These are phyloP conservation scores for Bombycilla garrulus DNA, from an alignment of 2,113 vertebrate species.

Conservation along the genomic window DNA sequence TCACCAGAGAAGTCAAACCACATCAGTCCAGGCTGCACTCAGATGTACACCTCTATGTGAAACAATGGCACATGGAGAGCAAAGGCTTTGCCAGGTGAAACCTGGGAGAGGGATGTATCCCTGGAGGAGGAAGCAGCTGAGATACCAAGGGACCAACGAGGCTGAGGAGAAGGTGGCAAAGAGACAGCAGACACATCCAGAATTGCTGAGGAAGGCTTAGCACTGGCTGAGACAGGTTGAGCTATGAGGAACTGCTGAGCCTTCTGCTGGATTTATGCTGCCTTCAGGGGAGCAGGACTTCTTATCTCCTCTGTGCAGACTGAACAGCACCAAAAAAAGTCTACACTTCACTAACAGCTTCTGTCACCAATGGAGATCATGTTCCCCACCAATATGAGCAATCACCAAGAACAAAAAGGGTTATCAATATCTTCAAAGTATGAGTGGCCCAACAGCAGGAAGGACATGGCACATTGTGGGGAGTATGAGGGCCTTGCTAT, in stretches of 20 bases:
- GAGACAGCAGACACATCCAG: background rate
- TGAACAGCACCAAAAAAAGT: background rate
- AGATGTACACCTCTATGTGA: background rate
- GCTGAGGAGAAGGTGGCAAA: background rate
- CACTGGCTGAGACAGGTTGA: background rate
- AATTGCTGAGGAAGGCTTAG: background rate
- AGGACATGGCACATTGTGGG: accelerated
- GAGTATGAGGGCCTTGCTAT: background rate
- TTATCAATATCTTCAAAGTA: background rate
- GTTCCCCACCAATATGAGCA: background rate
- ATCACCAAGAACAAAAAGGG: background rate
- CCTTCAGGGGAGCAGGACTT: background rate
- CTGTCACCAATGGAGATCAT: background rate
- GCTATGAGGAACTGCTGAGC: accelerated
- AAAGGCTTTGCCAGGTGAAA: background rate
- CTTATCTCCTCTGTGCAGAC: background rate
- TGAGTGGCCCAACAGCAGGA: background rate
- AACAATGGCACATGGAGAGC: background rate
- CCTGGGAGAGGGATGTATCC: background rate
- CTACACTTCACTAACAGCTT: background rate
- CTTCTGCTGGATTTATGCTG: background rate
- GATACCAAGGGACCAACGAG: background rate
- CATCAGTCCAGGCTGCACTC: background rate
- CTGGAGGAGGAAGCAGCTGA: background rate
- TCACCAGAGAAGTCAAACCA: background rate